Base-by-base conservation (phyloP, 2,888 invertebrate species). In the Trichogramma evanescens region DNA sequence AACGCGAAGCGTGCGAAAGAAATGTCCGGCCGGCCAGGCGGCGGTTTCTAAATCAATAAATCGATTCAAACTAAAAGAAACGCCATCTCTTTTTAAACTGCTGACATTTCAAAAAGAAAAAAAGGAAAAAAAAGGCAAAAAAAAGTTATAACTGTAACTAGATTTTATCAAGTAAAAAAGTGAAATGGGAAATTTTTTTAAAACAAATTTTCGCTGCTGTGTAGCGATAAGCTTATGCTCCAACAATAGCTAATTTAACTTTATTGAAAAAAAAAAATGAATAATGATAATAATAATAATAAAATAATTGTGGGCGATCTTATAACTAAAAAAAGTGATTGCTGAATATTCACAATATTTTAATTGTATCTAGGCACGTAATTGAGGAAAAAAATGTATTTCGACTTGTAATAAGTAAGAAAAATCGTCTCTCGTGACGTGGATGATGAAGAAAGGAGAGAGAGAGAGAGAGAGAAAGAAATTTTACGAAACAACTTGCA, bases 1-100 rank as follows among this genome's bases (percentile, higher is more conserved):
- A 86, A 74, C 66, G 76, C 75, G 63, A 76, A 74, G 58, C 71
- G 77, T 54, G 72, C 74, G 49, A 76, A 75, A 56, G 77, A 76
- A 9, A 63, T 74, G 43, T 58, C 67, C 7, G 69, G 62, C 59
- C 70, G 71, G 60, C 68, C 67, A 55, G 75, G 74, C 26, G 26
- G 26, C 26, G 26, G 26, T 26, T 26, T 26, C 26, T 26, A 72
- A 74, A 76, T 74, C 53, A 57, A 63, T 44, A 61, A 67, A 60
- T 61, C 40, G 26, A 50, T 43, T 42, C 46, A 13, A 39, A 52
- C 40, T 45, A 43, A 9, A 26, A 9, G n/a, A 42, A 55, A 5
- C 44, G 54, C 52, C 54, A 48, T 26, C 26, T 26, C 26, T 26
- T 26, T 26, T 26, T 26, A 26, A 26, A 26, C 26, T 26, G 10